Evolutionary conservation across 2,113 vertebrate genomes (phyloP), one percentile per base, ranked within the genome.

Genomic region (Mola mola): DNA sequence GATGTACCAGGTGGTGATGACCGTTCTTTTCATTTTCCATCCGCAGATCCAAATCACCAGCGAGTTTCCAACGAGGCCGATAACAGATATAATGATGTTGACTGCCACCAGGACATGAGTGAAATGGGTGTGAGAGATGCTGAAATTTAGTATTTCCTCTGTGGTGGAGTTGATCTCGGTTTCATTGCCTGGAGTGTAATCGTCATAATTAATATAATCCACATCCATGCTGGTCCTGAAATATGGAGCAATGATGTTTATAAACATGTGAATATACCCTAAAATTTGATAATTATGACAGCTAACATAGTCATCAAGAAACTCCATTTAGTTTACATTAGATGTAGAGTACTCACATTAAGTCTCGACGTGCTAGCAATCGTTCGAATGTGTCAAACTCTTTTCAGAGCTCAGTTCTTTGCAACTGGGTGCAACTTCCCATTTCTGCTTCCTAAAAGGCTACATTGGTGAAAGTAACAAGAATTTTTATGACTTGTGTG

Each of bases 11-110:
- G 91, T 65, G 0, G 93, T 93, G 16, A 93, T 91, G 64, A 96
- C 93, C 0, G 94, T 93, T 72, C 78, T 95, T 80, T 94, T 97
- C 93, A 95, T 95, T 90, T 94, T 94, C 16, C 91, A 92, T 2
- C 87, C 88, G 21, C 92, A 90, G 3, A 96, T 93, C 60, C 89
- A 80, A 0, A 97, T 95, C 22, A 97, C 95, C 0, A 96, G 22
- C 4, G 91, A 90, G 0, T 97, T 97, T 24, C 95, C 96, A 42
- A 88, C 59, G 8, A 95, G 66, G 10, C 96, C 95, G 4, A 94
- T 48, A 20, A 94, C 38, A 3, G 89, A 95, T 58, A 94, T 88
- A 0, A 93, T 81, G 0, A 93, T 81, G 22, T 93, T 77, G 55
- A 94, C 64, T 9, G 67, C 67, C 12, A 79, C 63, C 13, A 87